Conservation (phyloP, 2,113 vertebrate species). For the Apeltes quadracus region DNA sequence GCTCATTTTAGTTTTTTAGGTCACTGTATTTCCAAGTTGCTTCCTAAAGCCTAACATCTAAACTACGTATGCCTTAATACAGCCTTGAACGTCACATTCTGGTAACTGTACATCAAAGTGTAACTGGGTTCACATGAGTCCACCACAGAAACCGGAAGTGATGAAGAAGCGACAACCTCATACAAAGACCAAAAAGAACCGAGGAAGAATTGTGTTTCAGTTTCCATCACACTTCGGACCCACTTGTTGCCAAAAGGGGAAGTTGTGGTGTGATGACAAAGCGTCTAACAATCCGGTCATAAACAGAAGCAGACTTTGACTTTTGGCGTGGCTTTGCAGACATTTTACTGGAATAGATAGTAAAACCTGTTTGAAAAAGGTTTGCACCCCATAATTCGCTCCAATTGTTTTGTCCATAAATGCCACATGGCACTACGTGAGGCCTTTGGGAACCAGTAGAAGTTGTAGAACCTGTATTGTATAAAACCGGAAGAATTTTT, state of each 20-base stretch:
- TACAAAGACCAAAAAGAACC: conserved; percentile 10
- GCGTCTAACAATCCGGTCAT: neutral
- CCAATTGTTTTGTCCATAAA: no score
- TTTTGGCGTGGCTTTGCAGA: neutral
- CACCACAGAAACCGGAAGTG: neutral
- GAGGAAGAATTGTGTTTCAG: neutral
- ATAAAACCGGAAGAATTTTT: no score
- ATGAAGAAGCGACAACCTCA: conserved; percentile 9
- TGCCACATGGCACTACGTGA: neutral
- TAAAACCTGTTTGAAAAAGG: neutral
- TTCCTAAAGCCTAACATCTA: no score
- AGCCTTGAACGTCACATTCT: neutral
- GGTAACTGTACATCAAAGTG: neutral
- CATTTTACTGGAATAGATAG: neutral
- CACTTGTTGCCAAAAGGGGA: conserved; percentile 1
- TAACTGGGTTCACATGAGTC: neutral
- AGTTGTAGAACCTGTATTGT: neutral
- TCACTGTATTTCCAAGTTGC: neutral
- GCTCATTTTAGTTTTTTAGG: no score
- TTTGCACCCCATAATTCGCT: no score
- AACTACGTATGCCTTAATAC: neutral
- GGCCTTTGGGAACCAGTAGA: neutral
- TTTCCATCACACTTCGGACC: neutral
- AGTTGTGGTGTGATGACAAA: neutral
- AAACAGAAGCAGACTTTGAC: neutral